These are phyloP conservation scores for Chaenocephalus aceratus DNA, from an alignment of 2,113 vertebrate species.

Conservation along the genomic window DNA sequence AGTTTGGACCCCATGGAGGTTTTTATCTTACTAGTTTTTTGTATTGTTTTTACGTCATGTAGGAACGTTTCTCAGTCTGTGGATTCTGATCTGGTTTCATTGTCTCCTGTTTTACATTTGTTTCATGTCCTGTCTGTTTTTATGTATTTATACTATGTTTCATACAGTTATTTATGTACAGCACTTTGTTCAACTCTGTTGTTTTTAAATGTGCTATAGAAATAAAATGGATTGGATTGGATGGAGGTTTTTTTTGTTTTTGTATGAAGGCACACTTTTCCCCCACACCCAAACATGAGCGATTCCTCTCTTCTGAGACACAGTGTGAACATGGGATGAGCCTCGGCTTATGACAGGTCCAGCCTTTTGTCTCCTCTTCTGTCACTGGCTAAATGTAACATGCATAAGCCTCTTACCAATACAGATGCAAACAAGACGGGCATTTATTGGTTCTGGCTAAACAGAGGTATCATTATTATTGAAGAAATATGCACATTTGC, in stretches of 20 bases:
- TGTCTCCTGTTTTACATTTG: no score
- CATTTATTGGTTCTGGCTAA: constrained; percentile 63
- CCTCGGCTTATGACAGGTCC: constrained; percentile 57
- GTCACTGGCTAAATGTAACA: constrained; percentile 68
- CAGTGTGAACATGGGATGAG: constrained; percentile 46
- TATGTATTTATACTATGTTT: no score
- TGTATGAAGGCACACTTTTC: constrained; percentile 9
- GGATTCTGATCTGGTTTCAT: no score
- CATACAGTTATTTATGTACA: no score
- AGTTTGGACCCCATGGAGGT: not conserved
- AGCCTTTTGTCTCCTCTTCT: constrained; percentile 51
- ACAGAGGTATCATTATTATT: constrained; percentile 71
- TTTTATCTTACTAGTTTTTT: not conserved
- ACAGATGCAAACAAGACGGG: constrained; percentile 52
- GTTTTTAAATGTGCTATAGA: no score
- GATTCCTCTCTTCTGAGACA: constrained; percentile 29
- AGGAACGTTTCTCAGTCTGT: no score
- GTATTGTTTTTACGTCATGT: no score
- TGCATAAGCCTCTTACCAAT: constrained; percentile 71
- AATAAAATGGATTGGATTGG: no score
- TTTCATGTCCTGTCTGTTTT: no score
- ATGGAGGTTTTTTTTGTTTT: constrained; percentile 25
- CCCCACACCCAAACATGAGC: constrained; percentile 7
- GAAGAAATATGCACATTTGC: constrained; percentile 57
- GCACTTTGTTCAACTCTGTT: no score